Evolutionary conservation across 37 sponge, comb jelly and placozoan genomes (phyloP).

Genomic region (Crambe crambe): DNA sequence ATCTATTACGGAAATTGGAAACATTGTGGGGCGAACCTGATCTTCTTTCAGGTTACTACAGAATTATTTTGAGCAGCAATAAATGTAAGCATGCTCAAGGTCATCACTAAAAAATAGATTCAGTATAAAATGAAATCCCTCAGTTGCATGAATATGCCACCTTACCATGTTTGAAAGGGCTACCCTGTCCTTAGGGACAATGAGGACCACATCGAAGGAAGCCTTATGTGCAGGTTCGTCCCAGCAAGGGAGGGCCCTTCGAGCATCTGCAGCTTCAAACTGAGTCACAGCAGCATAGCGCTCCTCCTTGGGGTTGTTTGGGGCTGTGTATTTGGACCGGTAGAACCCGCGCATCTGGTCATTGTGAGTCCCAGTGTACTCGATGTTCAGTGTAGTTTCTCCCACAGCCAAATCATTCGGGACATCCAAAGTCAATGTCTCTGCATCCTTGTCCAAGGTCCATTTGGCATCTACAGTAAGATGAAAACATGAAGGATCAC

Average conservation of each 20-base stretch:
- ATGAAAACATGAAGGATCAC: no score
- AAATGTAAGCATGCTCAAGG: no score
- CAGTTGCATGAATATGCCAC: background rate
- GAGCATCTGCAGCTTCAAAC: slow-evolving; percentile 81
- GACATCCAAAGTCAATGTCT: slow-evolving; percentile 71
- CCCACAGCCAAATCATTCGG: slow-evolving; percentile 42
- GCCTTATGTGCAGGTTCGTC: slow-evolving; percentile 96
- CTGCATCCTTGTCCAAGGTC: slow-evolving; percentile 46
- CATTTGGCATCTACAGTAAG: slow-evolving; percentile 11
- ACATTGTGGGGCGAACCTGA: no score
- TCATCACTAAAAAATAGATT: no score
- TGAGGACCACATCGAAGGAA: slow-evolving; percentile 92
- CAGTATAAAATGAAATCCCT: no score
- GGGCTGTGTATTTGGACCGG: no score
- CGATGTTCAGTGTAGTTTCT: slow-evolving; percentile 37
- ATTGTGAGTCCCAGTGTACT: slow-evolving; percentile 82
- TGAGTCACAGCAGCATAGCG: background rate
- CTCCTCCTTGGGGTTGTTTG: slow-evolving; percentile 20
- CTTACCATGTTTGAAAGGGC: slow-evolving; percentile 95
- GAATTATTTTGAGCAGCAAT: no score
- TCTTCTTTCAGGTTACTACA: no score
- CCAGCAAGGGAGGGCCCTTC: slow-evolving; percentile 97
- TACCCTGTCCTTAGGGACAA: slow-evolving; percentile 79
- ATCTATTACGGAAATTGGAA: no score
- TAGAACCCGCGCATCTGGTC: slow-evolving; percentile 92